These are phyloP conservation scores for Andrena hattorfiana DNA, from an alignment of 2,888 invertebrate genomes.

Conservation along the genomic window DNA sequence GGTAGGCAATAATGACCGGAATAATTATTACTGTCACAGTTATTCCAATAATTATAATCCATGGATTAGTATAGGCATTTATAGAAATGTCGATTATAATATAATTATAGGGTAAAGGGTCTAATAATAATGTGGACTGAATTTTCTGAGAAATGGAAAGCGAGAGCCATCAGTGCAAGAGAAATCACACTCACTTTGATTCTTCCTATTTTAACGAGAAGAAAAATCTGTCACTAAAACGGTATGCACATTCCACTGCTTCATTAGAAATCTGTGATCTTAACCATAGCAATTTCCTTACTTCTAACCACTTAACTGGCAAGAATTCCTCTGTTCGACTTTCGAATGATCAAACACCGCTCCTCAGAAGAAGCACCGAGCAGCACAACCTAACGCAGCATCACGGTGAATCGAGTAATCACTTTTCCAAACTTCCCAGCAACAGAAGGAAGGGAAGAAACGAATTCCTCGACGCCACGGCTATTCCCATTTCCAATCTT, in stretches of 20 bases:
- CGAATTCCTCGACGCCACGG: conserved; percentile 2
- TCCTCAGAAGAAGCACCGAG: too few relatives aligned
- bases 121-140: not conserved
- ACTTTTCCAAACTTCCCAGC: not conserved
- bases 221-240: too few relatives aligned
- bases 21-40: not conserved
- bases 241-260: too few relatives aligned
- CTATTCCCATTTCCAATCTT: conserved; percentile 30
- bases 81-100: not conserved
- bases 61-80: not conserved
- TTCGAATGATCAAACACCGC: too few relatives aligned
- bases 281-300: too few relatives aligned
- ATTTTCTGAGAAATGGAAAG: too few relatives aligned
- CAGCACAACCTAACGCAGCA: not conserved
- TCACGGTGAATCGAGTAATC: not conserved
- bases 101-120: not conserved
- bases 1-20: not conserved
- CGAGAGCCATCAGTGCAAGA: too few relatives aligned
- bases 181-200: too few relatives aligned
- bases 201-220: too few relatives aligned
- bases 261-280: too few relatives aligned
- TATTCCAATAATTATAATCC: not conserved
- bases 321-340: too few relatives aligned
- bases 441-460: not conserved
- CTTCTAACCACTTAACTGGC: too few relatives aligned